Evolutionary conservation across 1,140 invertebrate genomes (phyloP).

Genomic region (Heliothis subflexa): DNA sequence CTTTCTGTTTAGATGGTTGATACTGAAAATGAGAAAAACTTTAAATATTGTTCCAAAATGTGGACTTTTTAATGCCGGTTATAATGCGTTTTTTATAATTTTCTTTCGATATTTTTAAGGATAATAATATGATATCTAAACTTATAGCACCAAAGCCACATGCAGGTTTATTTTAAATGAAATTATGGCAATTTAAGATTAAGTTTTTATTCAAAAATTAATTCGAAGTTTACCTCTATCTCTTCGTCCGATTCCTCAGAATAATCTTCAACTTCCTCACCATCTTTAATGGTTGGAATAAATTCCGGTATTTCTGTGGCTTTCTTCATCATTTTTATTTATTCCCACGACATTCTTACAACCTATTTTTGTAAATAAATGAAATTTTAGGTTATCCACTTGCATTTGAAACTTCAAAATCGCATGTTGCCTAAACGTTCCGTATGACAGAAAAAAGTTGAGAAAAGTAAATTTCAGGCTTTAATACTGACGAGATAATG

Average conservation of each 20-base stretch:
- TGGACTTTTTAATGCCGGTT: no score
- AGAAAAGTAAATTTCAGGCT: not conserved
- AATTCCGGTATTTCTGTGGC: constrained; percentile 68
- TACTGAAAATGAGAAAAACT: constrained; percentile 85
- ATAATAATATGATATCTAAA: no score
- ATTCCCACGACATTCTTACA: constrained; percentile 38
- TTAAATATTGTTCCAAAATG: not conserved
- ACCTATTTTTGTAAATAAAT: constrained; percentile 42
- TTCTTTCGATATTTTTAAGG: no score
- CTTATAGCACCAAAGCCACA: not conserved
- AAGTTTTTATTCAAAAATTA: not conserved
- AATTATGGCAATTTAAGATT: not conserved
- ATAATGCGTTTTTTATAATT: no score
- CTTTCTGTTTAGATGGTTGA: constrained; percentile 92
- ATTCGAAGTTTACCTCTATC: constrained; percentile 88
- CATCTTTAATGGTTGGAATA: constrained; percentile 91
- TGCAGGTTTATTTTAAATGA: not conserved
- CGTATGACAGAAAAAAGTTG: constrained; percentile 13
- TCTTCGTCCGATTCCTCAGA: constrained; percentile 94
- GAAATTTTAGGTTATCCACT: constrained; percentile 57
- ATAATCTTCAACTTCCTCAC: constrained; percentile 91
- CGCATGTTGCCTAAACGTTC: constrained; percentile 53
- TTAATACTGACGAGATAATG: no score
- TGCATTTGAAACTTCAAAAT: constrained; percentile 49
- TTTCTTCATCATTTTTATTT: constrained; percentile 52